Evolutionary conservation across 2,888 invertebrate species (phyloP).

Genomic region (Plagodis pulveraria): DNA sequence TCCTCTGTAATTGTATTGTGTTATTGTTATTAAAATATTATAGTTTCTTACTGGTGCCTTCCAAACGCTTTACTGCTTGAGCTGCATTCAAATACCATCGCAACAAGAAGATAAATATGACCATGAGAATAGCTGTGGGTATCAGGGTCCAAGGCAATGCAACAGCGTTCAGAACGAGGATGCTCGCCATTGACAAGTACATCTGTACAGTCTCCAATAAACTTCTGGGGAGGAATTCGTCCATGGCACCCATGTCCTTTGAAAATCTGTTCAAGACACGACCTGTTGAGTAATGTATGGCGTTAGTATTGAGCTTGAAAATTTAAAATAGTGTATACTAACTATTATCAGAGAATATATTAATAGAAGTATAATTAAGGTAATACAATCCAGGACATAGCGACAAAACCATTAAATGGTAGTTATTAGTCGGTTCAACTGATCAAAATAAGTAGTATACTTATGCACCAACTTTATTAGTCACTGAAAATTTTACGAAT

Average conservation of each 20-base stretch:
- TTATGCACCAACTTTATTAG: not conserved
- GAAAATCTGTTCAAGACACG: constrained; percentile 91
- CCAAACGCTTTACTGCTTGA: constrained; percentile 89
- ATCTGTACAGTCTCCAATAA: constrained; percentile 86
- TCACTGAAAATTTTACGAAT: not conserved
- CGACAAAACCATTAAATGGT: no score
- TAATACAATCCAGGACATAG: no score
- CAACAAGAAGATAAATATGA: constrained; percentile 87
- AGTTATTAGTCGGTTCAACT: no score
- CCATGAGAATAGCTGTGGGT: constrained; percentile 64
- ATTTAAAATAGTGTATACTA: no score
- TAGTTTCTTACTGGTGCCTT: constrained; percentile 86
- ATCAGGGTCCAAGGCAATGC: constrained; percentile 74
- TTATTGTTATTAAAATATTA: not conserved
- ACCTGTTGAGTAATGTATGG: constrained; percentile 54
- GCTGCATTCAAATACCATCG: constrained; percentile 89
- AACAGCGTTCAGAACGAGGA: constrained; percentile 68
- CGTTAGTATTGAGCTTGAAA: constrained; percentile 1
- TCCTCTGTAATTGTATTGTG: no score
- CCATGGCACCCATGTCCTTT: constrained; percentile 92
- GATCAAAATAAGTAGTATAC: not conserved
- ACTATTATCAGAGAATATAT: no score
- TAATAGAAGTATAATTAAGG: no score
- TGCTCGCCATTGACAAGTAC: constrained; percentile 67
- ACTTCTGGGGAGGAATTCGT: constrained; percentile 89